Base-by-base conservation (phyloP, 2,797 vertebrate genomes). In the Emys orbicularis region DNA sequence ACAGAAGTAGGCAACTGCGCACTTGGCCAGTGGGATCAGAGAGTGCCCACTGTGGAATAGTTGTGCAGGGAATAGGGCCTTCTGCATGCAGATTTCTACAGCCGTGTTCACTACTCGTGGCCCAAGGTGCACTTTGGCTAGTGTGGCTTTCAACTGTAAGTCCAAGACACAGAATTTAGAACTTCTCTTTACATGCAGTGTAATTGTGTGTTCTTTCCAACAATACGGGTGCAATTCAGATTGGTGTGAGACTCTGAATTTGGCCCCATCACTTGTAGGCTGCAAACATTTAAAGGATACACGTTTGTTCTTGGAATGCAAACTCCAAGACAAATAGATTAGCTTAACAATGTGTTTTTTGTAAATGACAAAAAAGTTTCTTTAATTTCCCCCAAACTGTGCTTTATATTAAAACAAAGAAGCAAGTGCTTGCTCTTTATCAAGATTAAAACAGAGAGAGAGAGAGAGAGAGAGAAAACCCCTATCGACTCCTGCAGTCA, bases 361-460 rank as follows among this genome's bases (percentile, higher is more conserved):
- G 57, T 86, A 29, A 19, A 25, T 83, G 49, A 41, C 90, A 92
- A 90, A 3, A 49, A 37, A 92, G 7, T 91, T 79, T 79, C n/a
- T 90, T 86, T 86, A 86, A 81, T 94, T 97, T 97, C 81, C 37
- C 85, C 59, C 85, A 97, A 92, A 53, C 49, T 57, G 44, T 79
- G 9, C 57, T 92, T 82, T 52, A 27, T 87, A 79, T 86, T 87
- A 94, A 90, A 95, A 8, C 37, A 77, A 92, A 97, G 81, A 85
- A 97, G 83, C 50, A 27, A 97, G 84, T 94, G 72, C 74, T 93
- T 95, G 92, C 6, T 96, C 52, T 97, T 96, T 96, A 85, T 96
- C 89, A 57, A 5, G 4, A 72, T 72, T 23, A 23, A 72, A 37
- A 41, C 68, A 15, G 72, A 49, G 85, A 68, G 25, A 27, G 54